These are phyloP conservation scores for Ectemnius continuus DNA, from an alignment of 2,888 invertebrate genomes.

Conservation along the genomic window DNA sequence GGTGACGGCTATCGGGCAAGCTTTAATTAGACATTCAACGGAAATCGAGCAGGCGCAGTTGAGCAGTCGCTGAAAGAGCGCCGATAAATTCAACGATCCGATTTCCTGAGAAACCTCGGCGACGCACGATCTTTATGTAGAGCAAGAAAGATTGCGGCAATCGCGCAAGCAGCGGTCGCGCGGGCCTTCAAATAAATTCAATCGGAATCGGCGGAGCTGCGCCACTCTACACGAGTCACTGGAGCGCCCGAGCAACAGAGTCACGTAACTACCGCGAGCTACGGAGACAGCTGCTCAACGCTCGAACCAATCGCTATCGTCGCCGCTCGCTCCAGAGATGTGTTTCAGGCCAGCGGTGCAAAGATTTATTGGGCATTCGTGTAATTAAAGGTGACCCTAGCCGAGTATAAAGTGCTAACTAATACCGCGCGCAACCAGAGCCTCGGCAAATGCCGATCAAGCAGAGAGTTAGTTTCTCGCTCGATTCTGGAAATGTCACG, in stretches of 20 bases:
- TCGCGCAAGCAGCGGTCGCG: background rate
- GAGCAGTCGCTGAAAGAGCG: background rate
- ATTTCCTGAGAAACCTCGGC: background rate
- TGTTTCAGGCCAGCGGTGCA: conserved; percentile 8
- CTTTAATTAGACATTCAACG: conserved; percentile 3
- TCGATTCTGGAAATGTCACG: conserved; percentile 74
- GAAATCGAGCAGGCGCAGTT: background rate
- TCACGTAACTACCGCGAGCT: too few species aligned
- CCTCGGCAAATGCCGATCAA: conserved; percentile 68
- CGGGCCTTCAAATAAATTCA: conserved; percentile 14
- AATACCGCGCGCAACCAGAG: conserved; percentile 44
- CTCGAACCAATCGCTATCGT: background rate
- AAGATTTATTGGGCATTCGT: conserved; percentile 28
- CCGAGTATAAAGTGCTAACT: conserved; percentile 24
- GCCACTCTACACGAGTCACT: too few species aligned
- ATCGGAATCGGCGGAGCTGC: background rate
- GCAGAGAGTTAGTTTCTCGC: conserved; percentile 60
- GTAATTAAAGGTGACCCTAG: conserved; percentile 35
- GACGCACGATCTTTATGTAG: conserved; percentile 7
- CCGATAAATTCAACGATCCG: conserved; percentile 10
- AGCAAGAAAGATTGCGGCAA: conserved; percentile 11
- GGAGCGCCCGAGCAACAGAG: too few species aligned
- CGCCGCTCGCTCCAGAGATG: background rate
- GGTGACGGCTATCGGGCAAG: background rate
- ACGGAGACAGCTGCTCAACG: background rate